A percentile compares a stretch with the other conserved stretches of the same genome.
phyloP scores from a whole-genome alignment of 2,797 vertebrate genomes.

The Melanotaenia boesemani region DNA sequence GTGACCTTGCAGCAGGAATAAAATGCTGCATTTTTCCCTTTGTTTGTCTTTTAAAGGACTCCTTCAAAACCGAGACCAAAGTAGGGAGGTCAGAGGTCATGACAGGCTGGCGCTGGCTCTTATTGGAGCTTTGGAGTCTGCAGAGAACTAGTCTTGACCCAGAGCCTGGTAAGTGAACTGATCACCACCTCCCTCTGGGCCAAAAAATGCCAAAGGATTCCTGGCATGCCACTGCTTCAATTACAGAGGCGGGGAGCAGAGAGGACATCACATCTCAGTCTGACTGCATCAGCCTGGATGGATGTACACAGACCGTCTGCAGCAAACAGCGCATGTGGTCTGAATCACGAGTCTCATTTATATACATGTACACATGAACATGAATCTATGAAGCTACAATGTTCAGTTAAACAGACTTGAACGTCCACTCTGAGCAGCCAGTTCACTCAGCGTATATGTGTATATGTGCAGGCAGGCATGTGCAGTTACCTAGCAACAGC shows the following conservation, averaged over 20 bases:
- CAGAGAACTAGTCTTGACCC: slow-evolving; percentile 64
- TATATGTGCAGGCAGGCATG: slow-evolving; percentile 31
- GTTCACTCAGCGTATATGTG: slow-evolving; percentile 1
- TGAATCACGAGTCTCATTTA: background rate
- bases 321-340: background rate
- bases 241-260: slow-evolving; percentile 47
- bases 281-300: slow-evolving; percentile 18
- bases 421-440: background rate
- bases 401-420: background rate
- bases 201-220: slow-evolving; percentile 71
- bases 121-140: slow-evolving; percentile 30
- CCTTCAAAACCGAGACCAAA: slow-evolving; percentile 12
- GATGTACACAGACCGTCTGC: slow-evolving; percentile 4
- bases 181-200: slow-evolving; percentile 62
- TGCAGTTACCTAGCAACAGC: slow-evolving; percentile 64
- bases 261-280: slow-evolving; percentile 16
- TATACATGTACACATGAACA: background rate
- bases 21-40: slow-evolving; percentile 18
- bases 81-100: slow-evolving; percentile 43
- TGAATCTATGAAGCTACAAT: background rate
- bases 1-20: slow-evolving; percentile 10
- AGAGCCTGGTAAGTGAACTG: slow-evolving; percentile 60
- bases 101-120: background rate
- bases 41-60: background rate
- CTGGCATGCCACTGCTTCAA: slow-evolving; percentile 62